Conservation (phyloP, 2,113 vertebrate species). For the Meles meles region DNA sequence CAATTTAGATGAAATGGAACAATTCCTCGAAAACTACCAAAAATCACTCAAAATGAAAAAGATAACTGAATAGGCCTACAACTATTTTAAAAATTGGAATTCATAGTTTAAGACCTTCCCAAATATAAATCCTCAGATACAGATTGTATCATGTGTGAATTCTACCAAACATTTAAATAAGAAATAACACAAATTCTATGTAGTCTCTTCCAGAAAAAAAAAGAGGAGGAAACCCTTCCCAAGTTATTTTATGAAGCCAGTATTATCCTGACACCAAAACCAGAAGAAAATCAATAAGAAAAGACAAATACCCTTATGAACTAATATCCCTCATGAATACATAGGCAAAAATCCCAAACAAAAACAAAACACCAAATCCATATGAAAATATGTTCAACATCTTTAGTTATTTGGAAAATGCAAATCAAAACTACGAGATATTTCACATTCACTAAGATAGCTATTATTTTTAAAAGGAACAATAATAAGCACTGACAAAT, state of each 20-base stretch:
- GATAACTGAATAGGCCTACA: background rate
- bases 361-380: background rate
- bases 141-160: background rate
- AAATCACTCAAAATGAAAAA: background rate
- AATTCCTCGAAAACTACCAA: background rate
- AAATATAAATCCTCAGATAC: background rate
- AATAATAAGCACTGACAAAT: background rate
- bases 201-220: background rate
- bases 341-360: background rate
- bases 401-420: background rate
- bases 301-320: slow-evolving; percentile 4
- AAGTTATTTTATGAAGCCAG: slow-evolving; percentile 27
- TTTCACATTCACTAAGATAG: background rate
- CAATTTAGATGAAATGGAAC: background rate
- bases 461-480: background rate
- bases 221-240: background rate
- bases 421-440: background rate
- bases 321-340: background rate
- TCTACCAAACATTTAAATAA: background rate
- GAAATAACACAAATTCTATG: background rate
- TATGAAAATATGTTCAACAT: background rate
- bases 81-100: slow-evolving; percentile 9
- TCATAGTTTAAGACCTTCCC: background rate
- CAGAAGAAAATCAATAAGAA: background rate
- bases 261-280: background rate